Percentiles rank a stretch among this genome's conserved stretches.
Conservation (phyloP, 2,797 vertebrate genomes). For the Danio aesculapii region DNA sequence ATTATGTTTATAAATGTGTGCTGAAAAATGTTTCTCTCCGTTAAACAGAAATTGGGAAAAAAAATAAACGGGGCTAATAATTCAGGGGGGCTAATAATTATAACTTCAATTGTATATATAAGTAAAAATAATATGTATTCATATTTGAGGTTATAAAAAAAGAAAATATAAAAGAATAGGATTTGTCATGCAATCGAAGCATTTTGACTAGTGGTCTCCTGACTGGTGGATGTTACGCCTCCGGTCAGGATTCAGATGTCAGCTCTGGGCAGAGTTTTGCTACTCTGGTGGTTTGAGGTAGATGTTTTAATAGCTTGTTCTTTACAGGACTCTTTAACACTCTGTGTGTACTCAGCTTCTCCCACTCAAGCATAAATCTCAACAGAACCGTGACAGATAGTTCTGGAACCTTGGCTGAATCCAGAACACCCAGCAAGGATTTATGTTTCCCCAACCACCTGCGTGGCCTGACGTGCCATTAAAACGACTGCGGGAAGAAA, state of each 20-base stretch:
- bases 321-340: constrained; percentile 55
- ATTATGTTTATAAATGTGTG: too few species aligned
- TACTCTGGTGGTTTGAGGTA: constrained; percentile 16
- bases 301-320: constrained; percentile 44
- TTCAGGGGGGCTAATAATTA: too few species aligned
- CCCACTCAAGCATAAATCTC: constrained; percentile 58
- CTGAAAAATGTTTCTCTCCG: too few species aligned
- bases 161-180: too few species aligned
- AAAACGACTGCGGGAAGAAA: constrained; percentile 45
- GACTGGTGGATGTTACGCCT: neutral
- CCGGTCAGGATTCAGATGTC: neutral
- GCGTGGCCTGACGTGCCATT: constrained; percentile 46
- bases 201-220: neutral
- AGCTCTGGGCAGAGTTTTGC: constrained; percentile 4
- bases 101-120: too few species aligned
- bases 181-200: neutral
- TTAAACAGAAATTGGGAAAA: too few species aligned
- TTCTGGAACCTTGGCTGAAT: constrained; percentile 40
- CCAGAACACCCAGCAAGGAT: constrained; percentile 49
- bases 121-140: too few species aligned
- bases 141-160: too few species aligned
- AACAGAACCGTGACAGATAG: constrained; percentile 46
- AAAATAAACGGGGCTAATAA: too few species aligned
- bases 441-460: constrained; percentile 48
- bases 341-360: constrained; percentile 46